These are phyloP conservation scores for Stictonetta naevosa DNA, from an alignment of 2,113 vertebrate species.

Conservation along the genomic window DNA sequence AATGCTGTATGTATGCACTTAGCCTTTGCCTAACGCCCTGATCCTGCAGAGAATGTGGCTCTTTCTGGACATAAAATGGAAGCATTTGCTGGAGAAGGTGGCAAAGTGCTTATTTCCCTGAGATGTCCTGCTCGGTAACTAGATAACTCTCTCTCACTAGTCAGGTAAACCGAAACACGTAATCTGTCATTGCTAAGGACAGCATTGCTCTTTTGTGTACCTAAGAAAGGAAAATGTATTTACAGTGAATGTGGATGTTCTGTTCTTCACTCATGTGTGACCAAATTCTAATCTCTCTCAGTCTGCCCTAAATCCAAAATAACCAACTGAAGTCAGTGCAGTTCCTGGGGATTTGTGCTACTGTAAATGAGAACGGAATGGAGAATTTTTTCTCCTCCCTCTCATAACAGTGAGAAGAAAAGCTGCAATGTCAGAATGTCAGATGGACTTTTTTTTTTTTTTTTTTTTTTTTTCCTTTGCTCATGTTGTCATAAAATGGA, in stretches of 20 bases:
- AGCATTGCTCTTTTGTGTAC: not conserved
- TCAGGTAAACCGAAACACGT: not conserved
- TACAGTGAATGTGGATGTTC: not conserved
- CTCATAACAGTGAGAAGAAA: not conserved
- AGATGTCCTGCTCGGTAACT: not conserved
- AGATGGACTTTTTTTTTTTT: not conserved
- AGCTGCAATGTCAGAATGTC: constrained; percentile 19
- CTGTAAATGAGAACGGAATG: constrained; percentile 46
- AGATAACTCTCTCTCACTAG: not conserved
- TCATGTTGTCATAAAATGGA: constrained; percentile 4
- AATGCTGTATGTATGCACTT: not conserved
- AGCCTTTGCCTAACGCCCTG: not conserved
- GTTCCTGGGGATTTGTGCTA: constrained; percentile 60
- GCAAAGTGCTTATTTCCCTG: not conserved
- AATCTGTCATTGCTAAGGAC: not conserved
- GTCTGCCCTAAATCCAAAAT: constrained; percentile 16
- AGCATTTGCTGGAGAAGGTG: not conserved
- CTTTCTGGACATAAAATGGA: not conserved
- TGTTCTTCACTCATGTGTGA: constrained; percentile 33
- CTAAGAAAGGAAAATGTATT: not conserved
- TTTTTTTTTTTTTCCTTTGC: not conserved
- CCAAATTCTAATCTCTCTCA: constrained; percentile 53
- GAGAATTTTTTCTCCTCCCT: not conserved
- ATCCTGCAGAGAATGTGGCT: not conserved
- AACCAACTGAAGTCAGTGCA: constrained; percentile 29